Evolutionary conservation across 2,797 vertebrate genomes (phyloP).

Genomic region (Schizothorax lantsangensis): DNA sequence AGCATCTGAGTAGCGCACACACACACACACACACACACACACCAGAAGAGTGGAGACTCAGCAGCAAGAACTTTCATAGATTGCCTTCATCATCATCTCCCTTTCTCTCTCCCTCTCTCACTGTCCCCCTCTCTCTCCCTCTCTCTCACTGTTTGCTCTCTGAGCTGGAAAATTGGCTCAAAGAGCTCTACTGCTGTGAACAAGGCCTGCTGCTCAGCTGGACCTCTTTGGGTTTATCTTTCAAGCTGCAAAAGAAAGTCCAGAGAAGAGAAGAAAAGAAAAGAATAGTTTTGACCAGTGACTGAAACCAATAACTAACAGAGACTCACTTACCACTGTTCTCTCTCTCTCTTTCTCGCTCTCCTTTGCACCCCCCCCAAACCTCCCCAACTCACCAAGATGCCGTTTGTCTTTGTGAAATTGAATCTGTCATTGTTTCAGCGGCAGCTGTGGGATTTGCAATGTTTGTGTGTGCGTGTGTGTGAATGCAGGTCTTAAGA

Average conservation of each 20-base stretch:
- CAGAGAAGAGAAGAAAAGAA: constrained; percentile 71
- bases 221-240: constrained; percentile 82
- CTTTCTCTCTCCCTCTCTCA: constrained; percentile 60
- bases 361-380: constrained; percentile 12
- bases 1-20: constrained; percentile 56
- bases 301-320: constrained; percentile 85
- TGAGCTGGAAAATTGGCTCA: constrained; percentile 88
- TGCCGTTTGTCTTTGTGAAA: constrained; percentile 64
- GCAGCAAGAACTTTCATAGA: constrained; percentile 67
- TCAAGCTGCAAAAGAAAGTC: constrained; percentile 73
- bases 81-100: constrained; percentile 69
- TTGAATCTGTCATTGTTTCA: constrained; percentile 66
- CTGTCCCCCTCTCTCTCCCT: constrained; percentile 61
- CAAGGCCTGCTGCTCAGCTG: constrained; percentile 84
- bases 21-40: constrained; percentile 29
- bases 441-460: constrained; percentile 61
- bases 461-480: constrained; percentile 52
- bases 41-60: constrained; percentile 69
- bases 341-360: constrained; percentile 46
- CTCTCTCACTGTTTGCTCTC: constrained; percentile 80
- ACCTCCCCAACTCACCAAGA: constrained; percentile 29
- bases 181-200: constrained; percentile 85
- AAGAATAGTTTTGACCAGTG: constrained; percentile 83
- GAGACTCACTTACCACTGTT: constrained; percentile 79
- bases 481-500: constrained; percentile 58